These are phyloP conservation scores for Microplitis deprimator DNA, from an alignment of 2,888 invertebrate species.

Conservation along the genomic window DNA sequence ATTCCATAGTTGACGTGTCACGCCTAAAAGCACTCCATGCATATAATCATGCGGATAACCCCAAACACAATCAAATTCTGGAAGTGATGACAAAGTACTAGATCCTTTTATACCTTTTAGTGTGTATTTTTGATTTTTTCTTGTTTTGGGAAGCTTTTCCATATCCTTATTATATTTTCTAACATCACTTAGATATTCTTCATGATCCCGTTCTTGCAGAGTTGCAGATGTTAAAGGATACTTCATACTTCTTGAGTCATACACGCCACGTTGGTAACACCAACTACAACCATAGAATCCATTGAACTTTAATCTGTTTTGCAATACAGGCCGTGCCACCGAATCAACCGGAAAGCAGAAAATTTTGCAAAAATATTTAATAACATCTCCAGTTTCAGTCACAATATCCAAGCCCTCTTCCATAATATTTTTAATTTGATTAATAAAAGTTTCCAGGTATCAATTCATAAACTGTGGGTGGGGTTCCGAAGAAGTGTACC, in stretches of 20 bases:
- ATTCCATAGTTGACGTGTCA: constrained; percentile 37
- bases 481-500: constrained; percentile 27
- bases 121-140: background rate
- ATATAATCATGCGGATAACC: constrained; percentile 44
- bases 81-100: background rate
- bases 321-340: constrained; percentile 42
- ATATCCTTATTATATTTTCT: background rate
- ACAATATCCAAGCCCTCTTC: constrained; percentile 34
- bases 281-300: constrained; percentile 49
- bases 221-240: constrained; percentile 13
- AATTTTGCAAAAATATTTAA: constrained; percentile 39
- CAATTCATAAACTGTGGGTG: constrained; percentile 43
- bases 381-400: constrained; percentile 19
- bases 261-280: constrained; percentile 42
- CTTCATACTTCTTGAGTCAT: constrained; percentile 17
- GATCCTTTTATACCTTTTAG: constrained; percentile 8
- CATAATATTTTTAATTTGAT: constrained; percentile 37
- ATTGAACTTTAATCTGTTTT: constrained; percentile 46
- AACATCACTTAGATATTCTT: background rate
- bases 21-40: constrained; percentile 43
- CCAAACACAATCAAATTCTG: constrained; percentile 42
- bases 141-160: background rate
- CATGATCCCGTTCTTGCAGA: background rate
- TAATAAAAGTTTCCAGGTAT: constrained; percentile 39
- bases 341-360: constrained; percentile 45